Base-by-base conservation (phyloP, 1,140 invertebrate species). In the Pachyrhynchus sulphureomaculatus region DNA sequence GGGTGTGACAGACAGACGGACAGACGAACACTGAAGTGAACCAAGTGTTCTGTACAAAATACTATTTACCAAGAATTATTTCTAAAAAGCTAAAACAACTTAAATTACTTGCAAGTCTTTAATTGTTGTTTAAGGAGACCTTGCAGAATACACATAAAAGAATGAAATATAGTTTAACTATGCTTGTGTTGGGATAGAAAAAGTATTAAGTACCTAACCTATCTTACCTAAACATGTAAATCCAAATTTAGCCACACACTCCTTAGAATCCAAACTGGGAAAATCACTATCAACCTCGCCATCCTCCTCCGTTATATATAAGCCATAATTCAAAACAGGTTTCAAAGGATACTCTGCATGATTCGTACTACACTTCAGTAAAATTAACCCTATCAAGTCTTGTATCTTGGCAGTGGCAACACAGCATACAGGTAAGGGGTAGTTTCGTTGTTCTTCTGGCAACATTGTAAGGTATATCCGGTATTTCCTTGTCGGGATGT, bases 201-300 rank as follows among this genome's bases (percentile, higher is more conserved):
- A n/a, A n/a, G n/a, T n/a, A n/a, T n/a, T n/a, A n/a, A n/a, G n/a
- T n/a, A n/a, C n/a, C n/a, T n/a, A n/a, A n/a, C n/a, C n/a, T 21
- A 26, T 12, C 23, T 15, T 21, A 56, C 60, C 94, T 26, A 98
- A 80, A 68, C 88, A 89, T 6, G 84, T 86, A 76, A 98, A 97
- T 23, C 92, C 92, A 82, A 95, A 98, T 78, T 97, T 97, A 2
- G 88, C 87, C 63, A 96, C 89, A 13, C 86, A 86, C 79, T 98
- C 95, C 68, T 84, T 84, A 9, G 86, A 83, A 75, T 96, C 94
- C 2, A 98, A 81, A 67, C 88, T 89, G 0, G 95, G 93, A 75
- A 98, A 97, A 68, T 96, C 95, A 77, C 84, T 86, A 76, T 95
- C 93, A 32, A 96, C 91, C 78, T 96, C 95, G n/a, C 95, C 95